phyloP scores from a whole-genome alignment of 2,888 invertebrate genomes.

The Chymomyza procnemis region DNA sequence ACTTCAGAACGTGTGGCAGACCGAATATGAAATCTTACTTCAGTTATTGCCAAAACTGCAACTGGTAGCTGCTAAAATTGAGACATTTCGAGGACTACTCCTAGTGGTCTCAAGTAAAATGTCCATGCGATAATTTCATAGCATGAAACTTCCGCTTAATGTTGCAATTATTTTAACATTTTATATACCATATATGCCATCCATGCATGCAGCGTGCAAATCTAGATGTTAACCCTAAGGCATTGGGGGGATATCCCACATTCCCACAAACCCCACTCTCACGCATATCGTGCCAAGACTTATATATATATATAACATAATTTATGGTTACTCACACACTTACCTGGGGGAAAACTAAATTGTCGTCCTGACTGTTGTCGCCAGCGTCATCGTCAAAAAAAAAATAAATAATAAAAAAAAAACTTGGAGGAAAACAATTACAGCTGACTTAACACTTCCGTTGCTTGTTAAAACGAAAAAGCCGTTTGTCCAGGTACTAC shows the following conservation, averaged over 20 bases:
- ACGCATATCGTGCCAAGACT: background rate
- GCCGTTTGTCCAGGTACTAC: conserved; percentile 60
- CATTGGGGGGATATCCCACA: background rate
- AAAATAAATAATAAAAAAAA: conserved; percentile 46
- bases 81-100: conserved; percentile 48
- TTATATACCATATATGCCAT: conserved; percentile 51
- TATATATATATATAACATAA: conserved; percentile 52
- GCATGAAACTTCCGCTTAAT: conserved; percentile 65
- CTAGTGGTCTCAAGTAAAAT: conserved; percentile 10
- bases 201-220: conserved; percentile 29
- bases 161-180: conserved; percentile 70
- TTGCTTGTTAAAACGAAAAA: conserved; percentile 58
- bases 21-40: background rate
- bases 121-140: conserved; percentile 51
- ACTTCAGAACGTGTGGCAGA: conserved; percentile 29
- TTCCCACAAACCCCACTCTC: conserved; percentile 1
- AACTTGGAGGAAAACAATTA: conserved; percentile 64
- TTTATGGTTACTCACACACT: conserved; percentile 63
- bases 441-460: conserved; percentile 73
- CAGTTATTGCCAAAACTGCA: background rate
- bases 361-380: conserved; percentile 42
- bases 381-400: conserved; percentile 18
- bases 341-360: conserved; percentile 49
- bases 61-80: conserved; percentile 30
- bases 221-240: background rate